A percentile compares a stretch with the other conserved stretches of the same genome.
Conservation (phyloP, 2,888 invertebrate species). For the Agrochola lota region DNA sequence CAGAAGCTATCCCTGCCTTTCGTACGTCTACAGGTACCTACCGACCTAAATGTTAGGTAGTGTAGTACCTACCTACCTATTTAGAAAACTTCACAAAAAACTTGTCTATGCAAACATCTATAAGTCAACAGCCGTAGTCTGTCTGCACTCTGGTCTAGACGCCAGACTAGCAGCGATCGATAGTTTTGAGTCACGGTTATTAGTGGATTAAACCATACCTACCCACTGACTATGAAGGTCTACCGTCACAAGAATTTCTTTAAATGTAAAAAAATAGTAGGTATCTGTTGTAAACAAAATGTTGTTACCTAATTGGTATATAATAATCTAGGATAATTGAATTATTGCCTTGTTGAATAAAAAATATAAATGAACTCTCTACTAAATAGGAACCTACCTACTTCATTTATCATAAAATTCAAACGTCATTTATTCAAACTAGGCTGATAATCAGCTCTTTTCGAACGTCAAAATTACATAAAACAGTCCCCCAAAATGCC, state of each 20-base stretch:
- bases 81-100: neutral
- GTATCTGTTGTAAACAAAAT: neutral
- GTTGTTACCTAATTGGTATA: neutral
- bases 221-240: neutral
- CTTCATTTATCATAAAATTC: neutral
- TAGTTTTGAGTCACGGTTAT: slow-evolving; percentile 35
- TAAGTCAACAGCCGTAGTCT: slow-evolving; percentile 14
- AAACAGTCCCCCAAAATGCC: too few species aligned
- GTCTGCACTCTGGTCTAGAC: slow-evolving; percentile 45
- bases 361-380: neutral
- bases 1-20: neutral
- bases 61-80: neutral
- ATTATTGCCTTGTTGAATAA: neutral
- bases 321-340: too few species aligned
- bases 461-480: too few species aligned
- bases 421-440: too few species aligned
- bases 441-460: too few species aligned
- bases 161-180: slow-evolving; percentile 49
- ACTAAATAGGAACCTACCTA: too few species aligned
- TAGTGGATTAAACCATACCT: neutral
- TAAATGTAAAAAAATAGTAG: neutral
- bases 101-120: slow-evolving; percentile 1
- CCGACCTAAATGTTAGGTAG: too few species aligned
- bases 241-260: neutral
- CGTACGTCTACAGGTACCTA: neutral